phyloP scores from a whole-genome alignment of 1,140 invertebrate genomes.

The Sminthurinus signatus region DNA sequence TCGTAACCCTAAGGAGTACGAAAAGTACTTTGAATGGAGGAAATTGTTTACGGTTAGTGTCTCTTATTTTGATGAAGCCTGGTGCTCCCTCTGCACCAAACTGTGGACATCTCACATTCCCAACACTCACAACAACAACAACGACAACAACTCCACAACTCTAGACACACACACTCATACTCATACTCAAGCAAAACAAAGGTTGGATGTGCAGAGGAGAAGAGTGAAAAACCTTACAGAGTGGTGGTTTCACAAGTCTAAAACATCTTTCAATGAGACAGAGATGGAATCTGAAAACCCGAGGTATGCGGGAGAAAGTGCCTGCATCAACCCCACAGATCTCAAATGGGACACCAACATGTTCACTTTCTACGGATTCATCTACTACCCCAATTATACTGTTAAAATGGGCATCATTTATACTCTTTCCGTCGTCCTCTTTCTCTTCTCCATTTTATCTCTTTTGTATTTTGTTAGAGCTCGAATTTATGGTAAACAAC shows the following conservation, averaged over 20 bases:
- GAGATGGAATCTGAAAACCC: neutral
- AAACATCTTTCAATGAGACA: neutral
- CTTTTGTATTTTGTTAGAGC: too few species aligned
- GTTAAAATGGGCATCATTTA: constrained; percentile 8
- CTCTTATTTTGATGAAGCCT: constrained; percentile 1
- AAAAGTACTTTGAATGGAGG: constrained; percentile 43
- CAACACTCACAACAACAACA: neutral
- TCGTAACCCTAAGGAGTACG: constrained; percentile 41
- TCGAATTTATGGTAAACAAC: too few species aligned
- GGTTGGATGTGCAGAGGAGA: neutral
- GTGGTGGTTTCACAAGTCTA: constrained; percentile 12
- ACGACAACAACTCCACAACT: neutral
- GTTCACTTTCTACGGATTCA: constrained; percentile 11
- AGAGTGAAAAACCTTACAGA: neutral
- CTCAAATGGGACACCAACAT: constrained; percentile 3
- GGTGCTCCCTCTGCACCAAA: constrained; percentile 4
- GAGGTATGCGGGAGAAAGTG: too few species aligned
- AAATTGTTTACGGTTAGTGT: neutral
- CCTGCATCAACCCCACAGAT: neutral
- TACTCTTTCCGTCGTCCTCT: too few species aligned
- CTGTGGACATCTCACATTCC: neutral
- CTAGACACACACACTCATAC: neutral
- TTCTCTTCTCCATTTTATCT: too few species aligned
- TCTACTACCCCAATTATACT: constrained; percentile 15
- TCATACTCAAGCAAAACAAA: neutral